phyloP scores from a whole-genome alignment of 2,888 invertebrate genomes.

The Cylloceria caligata region DNA sequence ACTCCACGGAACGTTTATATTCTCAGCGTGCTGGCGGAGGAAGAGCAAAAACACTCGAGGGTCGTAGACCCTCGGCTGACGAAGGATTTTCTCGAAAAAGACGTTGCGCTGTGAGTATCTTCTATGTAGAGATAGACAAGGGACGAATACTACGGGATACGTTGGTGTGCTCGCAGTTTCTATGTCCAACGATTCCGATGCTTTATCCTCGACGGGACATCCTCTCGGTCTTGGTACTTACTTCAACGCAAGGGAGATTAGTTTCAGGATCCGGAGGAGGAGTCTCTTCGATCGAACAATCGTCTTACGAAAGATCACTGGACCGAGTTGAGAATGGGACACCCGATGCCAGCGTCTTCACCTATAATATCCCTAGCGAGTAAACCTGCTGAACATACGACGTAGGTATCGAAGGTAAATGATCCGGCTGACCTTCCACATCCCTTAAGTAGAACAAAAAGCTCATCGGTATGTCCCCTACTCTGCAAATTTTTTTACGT shows the following conservation, averaged over 20 bases:
- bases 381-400: slow-evolving; percentile 22
- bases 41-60: slow-evolving; percentile 61
- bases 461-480: not conserved
- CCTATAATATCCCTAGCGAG: slow-evolving; percentile 6
- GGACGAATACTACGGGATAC: slow-evolving; percentile 48
- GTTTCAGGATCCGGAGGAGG: slow-evolving; percentile 59
- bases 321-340: slow-evolving; percentile 45
- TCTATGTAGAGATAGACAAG: slow-evolving; percentile 5
- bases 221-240: slow-evolving; percentile 61
- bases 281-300: slow-evolving; percentile 42
- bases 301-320: slow-evolving; percentile 44
- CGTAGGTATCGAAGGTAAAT: slow-evolving; percentile 20
- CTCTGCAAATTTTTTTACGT: not conserved
- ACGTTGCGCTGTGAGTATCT: slow-evolving; percentile 50
- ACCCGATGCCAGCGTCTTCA: slow-evolving; percentile 36
- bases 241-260: slow-evolving; percentile 57
- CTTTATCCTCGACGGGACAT: slow-evolving; percentile 52
- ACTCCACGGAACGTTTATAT: slow-evolving; percentile 52
- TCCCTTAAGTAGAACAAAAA: slow-evolving; percentile 2
- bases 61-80: slow-evolving; percentile 64
- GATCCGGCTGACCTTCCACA: slow-evolving; percentile 15
- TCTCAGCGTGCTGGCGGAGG: slow-evolving; percentile 24
- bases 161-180: slow-evolving; percentile 35
- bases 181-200: slow-evolving; percentile 35
- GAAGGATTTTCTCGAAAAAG: slow-evolving; percentile 70